Evolutionary conservation across 2,888 invertebrate genomes (phyloP).

Genomic region (Hypolimnas misippus): DNA sequence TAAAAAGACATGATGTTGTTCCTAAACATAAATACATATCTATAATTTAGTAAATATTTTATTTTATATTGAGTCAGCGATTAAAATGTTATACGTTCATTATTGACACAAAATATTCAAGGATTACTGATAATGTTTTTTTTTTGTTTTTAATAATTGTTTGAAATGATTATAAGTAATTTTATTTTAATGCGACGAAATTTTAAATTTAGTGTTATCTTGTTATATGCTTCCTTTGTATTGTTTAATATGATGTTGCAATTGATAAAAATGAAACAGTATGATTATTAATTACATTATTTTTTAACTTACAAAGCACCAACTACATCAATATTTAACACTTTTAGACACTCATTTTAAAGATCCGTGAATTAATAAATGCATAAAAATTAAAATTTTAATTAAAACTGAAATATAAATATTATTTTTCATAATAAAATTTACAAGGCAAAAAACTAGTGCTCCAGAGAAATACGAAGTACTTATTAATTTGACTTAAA

Average conservation of each 20-base stretch:
- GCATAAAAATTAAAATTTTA: not conserved
- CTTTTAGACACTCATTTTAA: no score
- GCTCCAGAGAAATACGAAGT: not conserved
- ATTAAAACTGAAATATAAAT: not conserved
- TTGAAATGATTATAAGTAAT: no score
- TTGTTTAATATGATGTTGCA: no score
- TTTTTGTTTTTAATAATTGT: not conserved
- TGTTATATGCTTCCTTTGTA: not conserved
- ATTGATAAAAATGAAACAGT: not conserved
- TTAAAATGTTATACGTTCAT: not conserved
- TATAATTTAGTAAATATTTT: not conserved
- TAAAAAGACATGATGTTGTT: slow-evolving; percentile 12
- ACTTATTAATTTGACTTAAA: not conserved
- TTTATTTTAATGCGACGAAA: no score
- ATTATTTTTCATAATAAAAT: not conserved
- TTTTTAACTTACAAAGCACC: not conserved
- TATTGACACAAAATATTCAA: not conserved
- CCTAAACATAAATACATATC: slow-evolving; percentile 2
- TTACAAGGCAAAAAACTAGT: not conserved
- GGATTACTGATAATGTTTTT: not conserved
- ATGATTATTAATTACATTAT: not conserved
- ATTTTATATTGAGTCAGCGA: not conserved
- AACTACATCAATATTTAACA: not conserved
- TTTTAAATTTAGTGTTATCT: not conserved
- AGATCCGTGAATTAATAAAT: no score